These are phyloP conservation scores for Lucilia cuprina DNA, from an alignment of 1,140 invertebrate genomes.

Conservation along the genomic window DNA sequence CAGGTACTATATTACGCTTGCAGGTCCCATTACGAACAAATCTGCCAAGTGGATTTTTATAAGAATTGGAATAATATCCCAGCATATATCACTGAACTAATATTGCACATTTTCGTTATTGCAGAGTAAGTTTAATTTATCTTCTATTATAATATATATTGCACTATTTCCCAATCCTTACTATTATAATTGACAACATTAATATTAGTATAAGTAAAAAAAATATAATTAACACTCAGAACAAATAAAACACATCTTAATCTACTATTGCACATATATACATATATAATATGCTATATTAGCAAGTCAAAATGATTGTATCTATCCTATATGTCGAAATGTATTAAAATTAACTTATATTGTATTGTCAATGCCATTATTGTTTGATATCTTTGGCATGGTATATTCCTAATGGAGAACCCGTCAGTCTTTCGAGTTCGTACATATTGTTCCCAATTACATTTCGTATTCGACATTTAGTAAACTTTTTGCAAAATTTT, in stretches of 20 bases:
- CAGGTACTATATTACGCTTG: too few relatives aligned
- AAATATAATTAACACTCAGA: not conserved
- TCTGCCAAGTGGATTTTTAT: too few relatives aligned
- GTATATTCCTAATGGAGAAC: not conserved
- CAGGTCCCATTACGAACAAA: too few relatives aligned
- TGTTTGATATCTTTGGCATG: slow-evolving; percentile 18
- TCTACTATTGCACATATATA: too few relatives aligned
- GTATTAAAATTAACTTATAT: not conserved
- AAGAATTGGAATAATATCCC: too few relatives aligned
- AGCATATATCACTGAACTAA: too few relatives aligned
- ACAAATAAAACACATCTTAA: not conserved
- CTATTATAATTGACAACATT: not conserved
- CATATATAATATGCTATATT: not conserved
- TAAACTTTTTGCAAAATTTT: slow-evolving; percentile 3
- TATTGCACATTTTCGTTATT: too few relatives aligned
- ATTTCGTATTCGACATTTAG: not conserved
- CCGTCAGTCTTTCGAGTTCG: not conserved
- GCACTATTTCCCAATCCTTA: too few relatives aligned
- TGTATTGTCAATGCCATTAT: not conserved
- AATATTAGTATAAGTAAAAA: not conserved
- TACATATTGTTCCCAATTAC: slow-evolving; percentile 19
- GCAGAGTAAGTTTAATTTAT: too few relatives aligned
- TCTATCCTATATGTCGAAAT: not conserved
- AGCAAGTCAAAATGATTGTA: not conserved
- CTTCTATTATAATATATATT: too few relatives aligned